Evolutionary conservation across 2,113 vertebrate species (phyloP), one percentile per base, ranked within the genome.

Genomic region (Platichthys flesus): DNA sequence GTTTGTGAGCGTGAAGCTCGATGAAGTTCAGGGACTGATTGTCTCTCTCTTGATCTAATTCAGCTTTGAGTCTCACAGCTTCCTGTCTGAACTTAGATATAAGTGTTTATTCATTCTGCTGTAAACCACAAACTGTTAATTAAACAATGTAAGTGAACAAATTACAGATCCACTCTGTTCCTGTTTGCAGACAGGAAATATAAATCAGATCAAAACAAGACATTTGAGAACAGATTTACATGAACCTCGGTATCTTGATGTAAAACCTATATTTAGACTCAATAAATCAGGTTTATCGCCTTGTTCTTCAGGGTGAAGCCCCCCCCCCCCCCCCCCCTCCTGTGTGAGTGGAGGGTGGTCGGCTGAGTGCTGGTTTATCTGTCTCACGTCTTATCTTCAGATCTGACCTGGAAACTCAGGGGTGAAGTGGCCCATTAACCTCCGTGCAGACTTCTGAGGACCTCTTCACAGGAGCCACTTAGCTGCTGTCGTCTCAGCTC

Each of bases 351-450:
- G 59, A 40, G 35, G n/a, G 60, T 7, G 71, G 60, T 37, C 40
- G 40, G 40, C 40, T 42, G 40, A 42, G 42, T 55, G 7, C 42
- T 6, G 62, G 42, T 66, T 31, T 5, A 21, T 64, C 40, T 26
- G 37, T 4, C 56, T 60, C 52, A 83, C 18, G 28, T 80, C 58
- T 37, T 74, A 54, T 83, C 78, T 81, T 45, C 28, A 64, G 76
- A 79, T 42, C 62, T 84, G 65, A 79, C 85, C 86, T 76, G 79
- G 76, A 84, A 80, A 18, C 71, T 82, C 73, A 47, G 14, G 57
- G 72, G 85, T 87, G 78, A 91, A 86, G 83, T 74, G 81, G 66
- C 78, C 81, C 84, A 83, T 90, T 91, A 87, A 87, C 88, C 88
- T 68, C 79, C 1, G 56, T 67, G 74, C 70, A 78, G 28, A 12